Evolutionary conservation across 2,797 vertebrate species (phyloP), one percentile per base, ranked within the genome.

Genomic region (Sphenodon punctatus): DNA sequence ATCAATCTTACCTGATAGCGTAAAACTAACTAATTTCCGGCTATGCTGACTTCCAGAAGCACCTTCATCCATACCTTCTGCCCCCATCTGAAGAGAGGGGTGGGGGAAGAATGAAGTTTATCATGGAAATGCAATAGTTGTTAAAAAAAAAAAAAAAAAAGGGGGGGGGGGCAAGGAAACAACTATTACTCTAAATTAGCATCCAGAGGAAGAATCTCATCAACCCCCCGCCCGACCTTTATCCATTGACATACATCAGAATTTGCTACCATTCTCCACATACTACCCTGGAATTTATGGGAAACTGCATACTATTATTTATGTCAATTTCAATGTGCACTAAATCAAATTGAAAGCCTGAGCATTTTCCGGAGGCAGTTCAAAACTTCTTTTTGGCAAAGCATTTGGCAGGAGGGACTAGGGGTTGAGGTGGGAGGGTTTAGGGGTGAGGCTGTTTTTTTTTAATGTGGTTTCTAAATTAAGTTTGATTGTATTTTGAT

Each of bases 11-110:
- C 98, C 98, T 90, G 98, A 98, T 38, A 99, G 87, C 2, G 97
- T 98, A 84, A 99, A 99, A 96, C 98, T 99, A 93, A 98, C 96
- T 49, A 99, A 96, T 92, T 98, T 99, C 45, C 97, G 96, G 53
- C 96, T 97, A 80, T 97, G 97, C 38, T 98, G 97, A 53, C 95
- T 92, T 73, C 96, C 97, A 39, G 97, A 96, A 92, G 97, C 97
- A 90, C 97, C 97, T 51, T 98, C 98, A 43, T 97, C 94, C 5
- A 94, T 91, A 19, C 97, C 97, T 86, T 99, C 98, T 68, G 94
- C 95, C 80, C 96, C 96, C 93, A 96, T 97, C 98, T 99, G 90
- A 84, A 84, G 55, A 89, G 5, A 6, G 59, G 14, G 3, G 41
- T n/a, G n/a, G n/a, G 64, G 61, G 43, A 67, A 39, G 4, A 0